Conservation (phyloP, 2,888 invertebrate species). For the Chelonus formosanus region DNA sequence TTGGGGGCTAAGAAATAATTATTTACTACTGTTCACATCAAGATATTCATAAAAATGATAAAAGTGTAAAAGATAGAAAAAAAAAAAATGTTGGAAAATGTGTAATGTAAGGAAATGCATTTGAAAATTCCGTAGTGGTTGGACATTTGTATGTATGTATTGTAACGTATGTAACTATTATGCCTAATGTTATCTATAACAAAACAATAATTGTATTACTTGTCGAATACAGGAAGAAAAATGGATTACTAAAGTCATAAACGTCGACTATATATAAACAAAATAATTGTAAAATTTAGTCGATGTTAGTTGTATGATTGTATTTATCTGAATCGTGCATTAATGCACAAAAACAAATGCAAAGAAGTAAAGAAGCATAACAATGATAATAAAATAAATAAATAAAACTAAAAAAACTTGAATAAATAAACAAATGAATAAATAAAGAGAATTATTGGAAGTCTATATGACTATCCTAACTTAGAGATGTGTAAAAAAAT, state of each 20-base stretch:
- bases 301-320: slow-evolving; percentile 31
- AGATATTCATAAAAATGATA: too few relatives aligned
- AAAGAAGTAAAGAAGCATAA: slow-evolving; percentile 10
- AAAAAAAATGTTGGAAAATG: too few relatives aligned
- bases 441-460: slow-evolving; percentile 22
- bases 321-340: slow-evolving; percentile 18
- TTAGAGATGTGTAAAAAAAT: slow-evolving; percentile 38
- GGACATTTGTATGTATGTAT: slow-evolving; percentile 61
- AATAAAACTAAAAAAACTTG: slow-evolving; percentile 20
- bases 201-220: slow-evolving; percentile 50
- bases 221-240: slow-evolving; percentile 31
- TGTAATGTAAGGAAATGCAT: neutral
- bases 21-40: too few relatives aligned
- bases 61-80: too few relatives aligned
- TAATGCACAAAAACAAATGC: slow-evolving; percentile 32
- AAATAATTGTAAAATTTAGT: slow-evolving; percentile 20
- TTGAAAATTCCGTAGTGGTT: slow-evolving; percentile 43
- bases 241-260: slow-evolving; percentile 18
- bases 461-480: slow-evolving; percentile 20
- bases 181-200: slow-evolving; percentile 56
- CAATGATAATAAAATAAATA: slow-evolving; percentile 12
- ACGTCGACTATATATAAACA: slow-evolving; percentile 2
- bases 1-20: too few relatives aligned
- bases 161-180: slow-evolving; percentile 59
- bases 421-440: slow-evolving; percentile 19